These are phyloP conservation scores for Sturnira hondurensis DNA, from an alignment of 2,113 vertebrate species.

Conservation along the genomic window DNA sequence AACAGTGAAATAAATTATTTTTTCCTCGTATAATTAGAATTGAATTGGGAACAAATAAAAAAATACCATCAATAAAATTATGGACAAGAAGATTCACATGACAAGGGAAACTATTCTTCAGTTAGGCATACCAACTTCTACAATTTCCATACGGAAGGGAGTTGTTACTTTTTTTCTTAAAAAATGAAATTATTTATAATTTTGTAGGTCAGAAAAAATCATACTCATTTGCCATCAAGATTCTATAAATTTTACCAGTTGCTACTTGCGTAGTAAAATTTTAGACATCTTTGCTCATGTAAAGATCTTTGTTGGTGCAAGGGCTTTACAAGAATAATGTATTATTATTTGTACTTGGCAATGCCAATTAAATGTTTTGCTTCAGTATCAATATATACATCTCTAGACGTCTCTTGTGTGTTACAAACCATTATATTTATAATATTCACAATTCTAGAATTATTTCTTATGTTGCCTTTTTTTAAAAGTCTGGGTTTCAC, in stretches of 20 bases:
- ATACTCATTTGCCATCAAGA: not conserved
- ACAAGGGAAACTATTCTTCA: not conserved
- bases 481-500: not conserved
- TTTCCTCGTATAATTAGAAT: not conserved
- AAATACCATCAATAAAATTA: not conserved
- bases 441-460: not conserved
- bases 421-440: not conserved
- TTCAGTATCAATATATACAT: not conserved
- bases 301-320: not conserved
- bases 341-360: not conserved
- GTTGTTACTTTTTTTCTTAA: not conserved
- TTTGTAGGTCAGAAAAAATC: not conserved
- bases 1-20: not conserved
- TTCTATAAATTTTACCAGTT: not conserved
- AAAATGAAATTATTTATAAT: constrained; percentile 8
- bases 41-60: not conserved
- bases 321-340: not conserved
- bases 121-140: not conserved
- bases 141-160: not conserved
- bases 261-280: not conserved
- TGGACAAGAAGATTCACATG: not conserved
- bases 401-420: not conserved
- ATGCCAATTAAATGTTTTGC: not conserved
- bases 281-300: not conserved
- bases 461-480: not conserved